A percentile compares a stretch with the other conserved stretches of the same genome.
phyloP scores from a whole-genome alignment of 1,140 invertebrate species.

The Drosophila pachea region DNA sequence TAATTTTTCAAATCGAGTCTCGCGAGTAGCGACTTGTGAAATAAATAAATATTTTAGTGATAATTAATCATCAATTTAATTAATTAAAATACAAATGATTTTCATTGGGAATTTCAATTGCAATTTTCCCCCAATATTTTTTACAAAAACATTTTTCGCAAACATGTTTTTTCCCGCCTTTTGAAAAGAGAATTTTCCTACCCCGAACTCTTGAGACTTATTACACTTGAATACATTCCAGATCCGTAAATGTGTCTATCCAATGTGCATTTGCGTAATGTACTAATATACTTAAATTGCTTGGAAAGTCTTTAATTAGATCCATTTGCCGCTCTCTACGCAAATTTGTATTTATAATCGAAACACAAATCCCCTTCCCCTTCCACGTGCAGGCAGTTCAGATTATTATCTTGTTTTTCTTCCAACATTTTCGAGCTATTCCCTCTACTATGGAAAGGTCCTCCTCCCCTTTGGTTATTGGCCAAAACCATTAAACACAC shows the following conservation, averaged over 20 bases:
- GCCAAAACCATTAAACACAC: conserved; percentile 30
- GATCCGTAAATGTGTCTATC: conserved; percentile 6
- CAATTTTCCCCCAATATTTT: no score
- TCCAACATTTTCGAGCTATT: background rate
- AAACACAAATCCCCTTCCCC: conserved; percentile 12
- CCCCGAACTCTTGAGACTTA: conserved; percentile 37
- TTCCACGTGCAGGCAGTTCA: conserved; percentile 2
- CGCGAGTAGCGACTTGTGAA: no score
- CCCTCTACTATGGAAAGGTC: conserved; percentile 9
- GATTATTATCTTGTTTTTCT: background rate
- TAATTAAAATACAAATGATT: no score
- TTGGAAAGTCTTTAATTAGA: conserved; percentile 37
- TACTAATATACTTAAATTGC: conserved; percentile 31
- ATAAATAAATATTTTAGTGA: no score
- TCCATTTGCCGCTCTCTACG: conserved; percentile 30
- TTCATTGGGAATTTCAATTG: no score
- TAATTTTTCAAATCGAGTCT: no score
- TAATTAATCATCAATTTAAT: no score
- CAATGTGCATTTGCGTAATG: conserved; percentile 28
- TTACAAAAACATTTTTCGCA: no score
- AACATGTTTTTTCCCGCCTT: conserved; percentile 3
- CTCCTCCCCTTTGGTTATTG: conserved; percentile 2
- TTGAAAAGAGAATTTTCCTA: conserved; percentile 6
- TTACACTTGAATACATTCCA: conserved; percentile 28
- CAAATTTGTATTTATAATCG: conserved; percentile 14